Conservation (phyloP, 2,113 vertebrate species). For the Lophura nycthemera region DNA sequence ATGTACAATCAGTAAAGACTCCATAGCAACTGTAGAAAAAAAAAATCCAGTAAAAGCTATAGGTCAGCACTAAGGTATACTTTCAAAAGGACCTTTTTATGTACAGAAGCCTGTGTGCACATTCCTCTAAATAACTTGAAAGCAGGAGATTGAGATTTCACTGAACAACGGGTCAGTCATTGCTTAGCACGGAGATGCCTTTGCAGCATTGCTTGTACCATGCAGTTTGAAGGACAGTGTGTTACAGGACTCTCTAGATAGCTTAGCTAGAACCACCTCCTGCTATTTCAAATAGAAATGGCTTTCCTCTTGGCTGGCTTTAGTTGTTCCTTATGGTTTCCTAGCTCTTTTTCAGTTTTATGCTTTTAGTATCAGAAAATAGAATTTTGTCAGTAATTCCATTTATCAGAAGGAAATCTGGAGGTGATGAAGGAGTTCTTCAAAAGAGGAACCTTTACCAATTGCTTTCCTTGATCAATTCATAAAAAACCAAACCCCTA, state of each 20-base stretch:
- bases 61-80: background rate
- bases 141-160: background rate
- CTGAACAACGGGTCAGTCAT: background rate
- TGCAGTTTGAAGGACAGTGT: rapidly evolving
- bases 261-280: background rate
- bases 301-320: background rate
- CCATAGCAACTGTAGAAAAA: constrained; percentile 38
- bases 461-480: background rate
- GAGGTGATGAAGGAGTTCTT: background rate
- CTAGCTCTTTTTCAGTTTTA: background rate
- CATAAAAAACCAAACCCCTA: background rate
- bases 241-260: background rate
- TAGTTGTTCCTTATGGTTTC: background rate
- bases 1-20: background rate
- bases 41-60: background rate
- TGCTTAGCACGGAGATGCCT: background rate
- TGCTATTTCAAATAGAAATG: background rate
- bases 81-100: constrained; percentile 34
- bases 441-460: background rate
- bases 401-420: background rate
- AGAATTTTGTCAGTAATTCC: background rate
- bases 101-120: background rate
- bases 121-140: background rate
- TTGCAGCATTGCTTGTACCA: background rate
- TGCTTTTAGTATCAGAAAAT: background rate